Percentiles rank a stretch among this genome's conserved stretches.
Evolutionary conservation across 2,797 vertebrate genomes (phyloP).

Genomic region (Gymnopithys bicolor): DNA sequence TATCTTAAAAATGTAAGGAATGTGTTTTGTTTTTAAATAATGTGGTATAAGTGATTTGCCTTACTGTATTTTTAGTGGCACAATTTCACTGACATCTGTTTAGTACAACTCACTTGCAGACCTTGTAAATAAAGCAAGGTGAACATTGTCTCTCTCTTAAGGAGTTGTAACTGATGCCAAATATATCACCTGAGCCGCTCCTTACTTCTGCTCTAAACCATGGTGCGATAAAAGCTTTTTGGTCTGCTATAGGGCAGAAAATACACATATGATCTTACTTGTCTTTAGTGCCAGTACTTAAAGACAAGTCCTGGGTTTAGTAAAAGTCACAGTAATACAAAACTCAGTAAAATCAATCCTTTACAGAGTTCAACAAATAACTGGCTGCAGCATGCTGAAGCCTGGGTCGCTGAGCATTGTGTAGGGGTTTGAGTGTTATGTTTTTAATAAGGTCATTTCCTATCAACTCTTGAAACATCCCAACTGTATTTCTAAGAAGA

Average conservation of each 20-base stretch:
- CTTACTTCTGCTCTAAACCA: neutral
- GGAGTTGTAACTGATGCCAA: neutral
- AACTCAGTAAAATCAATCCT: neutral
- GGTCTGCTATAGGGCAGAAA: neutral
- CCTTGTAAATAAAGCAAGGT: neutral
- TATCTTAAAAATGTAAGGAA: neutral
- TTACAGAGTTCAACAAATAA: neutral
- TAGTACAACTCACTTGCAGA: neutral
- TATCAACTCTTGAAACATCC: neutral
- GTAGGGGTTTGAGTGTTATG: neutral
- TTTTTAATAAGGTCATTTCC: neutral
- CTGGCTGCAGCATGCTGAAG: neutral
- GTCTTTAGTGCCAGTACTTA: neutral
- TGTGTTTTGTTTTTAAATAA: neutral
- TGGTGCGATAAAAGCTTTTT: neutral
- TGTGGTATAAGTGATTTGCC: neutral
- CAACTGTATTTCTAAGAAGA: neutral
- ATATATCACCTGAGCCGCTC: neutral
- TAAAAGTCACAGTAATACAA: neutral
- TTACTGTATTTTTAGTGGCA: neutral
- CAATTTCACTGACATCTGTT: neutral
- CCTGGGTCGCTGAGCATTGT: neutral
- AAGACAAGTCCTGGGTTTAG: neutral
- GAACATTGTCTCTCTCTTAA: neutral
- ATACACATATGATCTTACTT: rapidly evolving